These are phyloP conservation scores for Salvelinus alpinus DNA, from an alignment of 2,113 vertebrate species.

Conservation along the genomic window DNA sequence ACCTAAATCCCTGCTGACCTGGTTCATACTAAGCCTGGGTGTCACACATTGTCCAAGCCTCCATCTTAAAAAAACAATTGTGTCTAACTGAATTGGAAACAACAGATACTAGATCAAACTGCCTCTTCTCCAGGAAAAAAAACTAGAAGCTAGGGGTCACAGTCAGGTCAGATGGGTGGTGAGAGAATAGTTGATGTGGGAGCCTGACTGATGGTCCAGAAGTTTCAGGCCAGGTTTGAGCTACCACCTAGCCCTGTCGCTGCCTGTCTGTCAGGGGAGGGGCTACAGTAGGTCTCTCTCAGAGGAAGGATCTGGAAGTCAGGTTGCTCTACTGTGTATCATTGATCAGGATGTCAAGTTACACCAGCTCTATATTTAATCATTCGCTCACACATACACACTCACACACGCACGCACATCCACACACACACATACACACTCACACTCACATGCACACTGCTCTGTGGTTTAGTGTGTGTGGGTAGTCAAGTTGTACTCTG, in stretches of 20 bases:
- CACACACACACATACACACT: neutral
- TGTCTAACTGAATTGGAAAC: neutral
- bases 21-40: conserved; percentile 57
- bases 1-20: conserved; percentile 64
- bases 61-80: conserved; percentile 2
- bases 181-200: no score
- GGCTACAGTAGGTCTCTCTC: no score
- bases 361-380: conserved; percentile 6
- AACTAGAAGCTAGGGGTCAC: no score
- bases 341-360: conserved; percentile 37
- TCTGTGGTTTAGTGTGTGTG: neutral
- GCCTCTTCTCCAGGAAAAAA: no score
- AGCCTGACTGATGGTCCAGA: no score
- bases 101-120: neutral
- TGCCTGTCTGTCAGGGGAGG: no score
- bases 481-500: neutral
- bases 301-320: neutral
- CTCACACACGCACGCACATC: neutral
- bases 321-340: neutral
- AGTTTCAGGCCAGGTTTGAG: no score
- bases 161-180: no score
- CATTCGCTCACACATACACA: neutral
- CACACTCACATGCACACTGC: neutral
- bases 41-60: neutral
- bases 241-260: no score